phyloP scores from a whole-genome alignment of 2,888 invertebrate species.

The Charanyca ferruginea region DNA sequence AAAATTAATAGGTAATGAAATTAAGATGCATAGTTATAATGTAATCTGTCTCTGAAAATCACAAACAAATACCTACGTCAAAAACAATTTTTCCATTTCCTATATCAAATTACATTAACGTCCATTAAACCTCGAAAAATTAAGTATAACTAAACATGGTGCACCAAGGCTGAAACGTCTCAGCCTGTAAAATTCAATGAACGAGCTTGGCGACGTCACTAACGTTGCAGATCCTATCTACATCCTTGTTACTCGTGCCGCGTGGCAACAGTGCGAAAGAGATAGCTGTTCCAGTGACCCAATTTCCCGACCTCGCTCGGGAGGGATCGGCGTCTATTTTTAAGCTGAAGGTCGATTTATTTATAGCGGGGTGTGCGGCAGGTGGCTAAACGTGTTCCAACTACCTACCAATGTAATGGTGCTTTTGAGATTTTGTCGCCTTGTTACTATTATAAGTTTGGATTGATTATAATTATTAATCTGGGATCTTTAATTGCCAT shows the following conservation, averaged over 20 bases:
- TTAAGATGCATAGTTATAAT: too few relatives aligned
- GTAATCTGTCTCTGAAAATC: background rate
- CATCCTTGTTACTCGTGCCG: constrained; percentile 71
- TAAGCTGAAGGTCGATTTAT: constrained; percentile 90
- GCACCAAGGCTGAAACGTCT: constrained; percentile 75
- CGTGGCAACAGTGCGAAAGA: constrained; percentile 67
- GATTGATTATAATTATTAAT: background rate
- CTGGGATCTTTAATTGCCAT: too few relatives aligned
- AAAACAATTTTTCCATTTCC: background rate
- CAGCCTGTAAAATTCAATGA: constrained; percentile 88
- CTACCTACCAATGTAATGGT: constrained; percentile 43
- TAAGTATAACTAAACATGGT: constrained; percentile 68
- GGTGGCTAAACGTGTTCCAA: constrained; percentile 69
- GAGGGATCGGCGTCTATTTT: constrained; percentile 89
- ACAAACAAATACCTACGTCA: background rate
- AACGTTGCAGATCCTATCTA: constrained; percentile 78
- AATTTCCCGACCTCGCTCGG: constrained; percentile 89
- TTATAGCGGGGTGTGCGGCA: constrained; percentile 82
- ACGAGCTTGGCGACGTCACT: constrained; percentile 86
- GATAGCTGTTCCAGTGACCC: constrained; percentile 82
- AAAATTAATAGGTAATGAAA: background rate
- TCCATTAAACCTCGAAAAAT: constrained; percentile 27
- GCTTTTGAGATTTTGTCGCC: constrained; percentile 21
- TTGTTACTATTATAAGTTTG: constrained; percentile 4
- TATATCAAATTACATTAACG: constrained; percentile 9